Base-by-base conservation (phyloP, 2,888 invertebrate genomes). In the Hydriomena furcata region DNA sequence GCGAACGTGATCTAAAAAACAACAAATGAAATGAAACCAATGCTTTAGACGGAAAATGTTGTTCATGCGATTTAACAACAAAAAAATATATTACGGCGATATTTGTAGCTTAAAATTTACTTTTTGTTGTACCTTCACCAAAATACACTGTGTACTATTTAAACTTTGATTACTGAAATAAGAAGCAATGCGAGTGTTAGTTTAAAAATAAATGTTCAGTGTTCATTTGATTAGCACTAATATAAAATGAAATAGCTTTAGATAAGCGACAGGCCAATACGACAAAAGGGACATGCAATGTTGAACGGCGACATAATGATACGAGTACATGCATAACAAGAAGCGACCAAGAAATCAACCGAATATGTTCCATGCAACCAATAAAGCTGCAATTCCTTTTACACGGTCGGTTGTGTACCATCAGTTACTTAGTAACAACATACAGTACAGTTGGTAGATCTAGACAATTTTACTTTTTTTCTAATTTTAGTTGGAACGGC, bases 1-100 rank as follows among this genome's bases (percentile, higher is more conserved):
- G 81, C 10, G 94, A 94, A 55, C 94, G 91, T 59, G 94, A 94
- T 76, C 94, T 94, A 83, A 11, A 64, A 64, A n/a, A n/a, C n/a
- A n/a, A n/a, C n/a, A n/a, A n/a, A n/a, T n/a, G n/a, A n/a, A n/a
- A n/a, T n/a, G n/a, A n/a, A n/a, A n/a, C n/a, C n/a, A n/a, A n/a
- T n/a, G n/a, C n/a, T n/a, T 17, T 2, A 4, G 1, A 13, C 3
- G n/a, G 5, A 7, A 7, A 11, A 11, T 30, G 21, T 20, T 35
- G 23, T 10, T 30, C 17, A 20, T 20, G 38, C 38, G 28, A 20
- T 12, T 12, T 20, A 17, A 4, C 17, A 17, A 17, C 4, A 17
- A 4, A 2, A 17, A 4, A 17, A 17, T 3, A 17, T 17, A 17
- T 17, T 17, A 17, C 17, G 17, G 17, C 4, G 4, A 17, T 17